A percentile compares a stretch with the other conserved stretches of the same genome.
Conservation (phyloP, 2,797 vertebrate genomes). For the Hydrolagus colliei region DNA sequence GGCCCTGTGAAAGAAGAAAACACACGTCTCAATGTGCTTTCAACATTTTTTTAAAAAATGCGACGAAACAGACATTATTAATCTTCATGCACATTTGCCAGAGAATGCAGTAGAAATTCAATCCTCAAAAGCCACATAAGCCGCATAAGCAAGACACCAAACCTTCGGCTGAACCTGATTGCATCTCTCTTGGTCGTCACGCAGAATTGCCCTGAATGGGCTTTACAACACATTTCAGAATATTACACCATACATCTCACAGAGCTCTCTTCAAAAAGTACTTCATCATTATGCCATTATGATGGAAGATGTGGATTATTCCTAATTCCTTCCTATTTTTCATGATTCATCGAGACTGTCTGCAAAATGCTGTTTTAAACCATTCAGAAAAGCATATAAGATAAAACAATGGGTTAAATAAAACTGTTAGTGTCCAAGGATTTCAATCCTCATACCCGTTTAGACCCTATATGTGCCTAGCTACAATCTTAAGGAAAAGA, state of each 20-base stretch:
- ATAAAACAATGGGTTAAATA: neutral
- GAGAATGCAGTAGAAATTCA: neutral
- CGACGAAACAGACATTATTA: neutral
- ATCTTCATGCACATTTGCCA: neutral
- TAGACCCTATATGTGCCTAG: neutral
- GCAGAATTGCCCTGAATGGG: neutral
- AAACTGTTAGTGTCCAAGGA: neutral
- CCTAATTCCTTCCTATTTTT: neutral
- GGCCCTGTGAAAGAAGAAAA: neutral
- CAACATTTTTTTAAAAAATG: too few relatives aligned
- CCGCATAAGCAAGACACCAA: neutral
- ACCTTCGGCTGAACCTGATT: neutral
- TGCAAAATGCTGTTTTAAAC: neutral
- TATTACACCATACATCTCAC: neutral
- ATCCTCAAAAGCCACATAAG: neutral
- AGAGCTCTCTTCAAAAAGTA: neutral
- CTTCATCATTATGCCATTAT: neutral
- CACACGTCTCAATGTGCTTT: too few relatives aligned
- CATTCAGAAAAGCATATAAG: too few relatives aligned
- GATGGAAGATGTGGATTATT: conserved; percentile 11
- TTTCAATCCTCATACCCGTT: neutral
- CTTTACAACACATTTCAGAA: neutral
- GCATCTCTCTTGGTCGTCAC: neutral
- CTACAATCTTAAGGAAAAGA: neutral
- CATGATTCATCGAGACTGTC: too few relatives aligned